Evolutionary conservation across 2,113 vertebrate species (phyloP).

Genomic region (Tachycineta bicolor): DNA sequence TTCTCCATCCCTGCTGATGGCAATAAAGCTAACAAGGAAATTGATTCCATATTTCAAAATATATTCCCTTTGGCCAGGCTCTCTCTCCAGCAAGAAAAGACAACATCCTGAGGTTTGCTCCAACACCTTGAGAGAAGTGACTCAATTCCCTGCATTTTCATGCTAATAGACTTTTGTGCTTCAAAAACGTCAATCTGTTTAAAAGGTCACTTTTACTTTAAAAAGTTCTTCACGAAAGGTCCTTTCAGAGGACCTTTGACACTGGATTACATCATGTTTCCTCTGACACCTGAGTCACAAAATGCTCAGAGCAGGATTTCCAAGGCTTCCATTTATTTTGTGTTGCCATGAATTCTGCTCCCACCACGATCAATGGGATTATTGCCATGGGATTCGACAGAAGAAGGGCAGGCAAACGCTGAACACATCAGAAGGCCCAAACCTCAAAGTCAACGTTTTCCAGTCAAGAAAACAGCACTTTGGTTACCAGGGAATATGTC

Average conservation of each 20-base stretch:
- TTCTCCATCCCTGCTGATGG: not conserved
- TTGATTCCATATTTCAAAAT: constrained; percentile 14
- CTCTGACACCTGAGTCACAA: constrained; percentile 32
- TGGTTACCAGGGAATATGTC: not conserved
- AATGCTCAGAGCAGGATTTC: constrained; percentile 48
- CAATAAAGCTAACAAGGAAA: not conserved
- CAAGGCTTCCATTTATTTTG: constrained; percentile 22
- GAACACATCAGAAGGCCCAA: not conserved
- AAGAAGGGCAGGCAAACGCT: not conserved
- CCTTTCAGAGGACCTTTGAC: not conserved
- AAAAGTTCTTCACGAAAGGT: not conserved
- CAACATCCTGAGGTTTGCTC: not conserved
- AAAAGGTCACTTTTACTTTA: constrained; percentile 5
- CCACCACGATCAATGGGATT: not conserved
- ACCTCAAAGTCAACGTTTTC: constrained; percentile 14
- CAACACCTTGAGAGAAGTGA: constrained; percentile 8
- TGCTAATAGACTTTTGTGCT: not conserved
- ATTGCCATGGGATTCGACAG: constrained; percentile 3
- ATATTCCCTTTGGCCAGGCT: accelerated
- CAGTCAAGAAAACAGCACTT: not conserved
- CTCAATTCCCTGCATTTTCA: not conserved
- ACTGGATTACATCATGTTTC: constrained; percentile 35
- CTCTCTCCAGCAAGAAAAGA: not conserved
- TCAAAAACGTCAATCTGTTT: constrained; percentile 31
- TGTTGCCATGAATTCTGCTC: not conserved